Evolutionary conservation across 1,140 invertebrate species (phyloP), one percentile per base, ranked within the genome.

Genomic region (Leptinotarsa lineolata): DNA sequence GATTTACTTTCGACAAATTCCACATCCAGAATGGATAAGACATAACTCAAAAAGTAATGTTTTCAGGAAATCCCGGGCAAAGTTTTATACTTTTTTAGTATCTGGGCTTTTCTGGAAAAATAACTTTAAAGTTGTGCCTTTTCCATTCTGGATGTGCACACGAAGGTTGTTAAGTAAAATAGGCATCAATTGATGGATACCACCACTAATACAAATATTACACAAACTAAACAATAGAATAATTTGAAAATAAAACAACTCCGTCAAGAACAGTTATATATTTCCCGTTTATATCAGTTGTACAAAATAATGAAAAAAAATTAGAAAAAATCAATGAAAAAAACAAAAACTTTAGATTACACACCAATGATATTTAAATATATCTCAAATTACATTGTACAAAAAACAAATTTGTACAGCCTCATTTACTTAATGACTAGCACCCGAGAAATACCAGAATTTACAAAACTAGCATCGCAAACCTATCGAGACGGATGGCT

Each of bases 381-480:
- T 21, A 18, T 59, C 16, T 22, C 63, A 54, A 67, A 67, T 59
- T 46, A 39, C 13, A 44, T 5, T 21, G 18, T 64, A 60, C 48
- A 54, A 16, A 67, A 67, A 45, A 69, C 30, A 24, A 74, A 66
- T 44, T 59, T 16, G 24, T 54, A 65, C 68, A 30, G 30, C 48
- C 48, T 20, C 24, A 74, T 16, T 70, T 68, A 67, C 68, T 39
- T 39, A 39, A 78, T 78, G 75, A 78, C 73, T 77, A 77, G 75
- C 63, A 80, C 74, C 75, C 74, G 67, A 72, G 73, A 73, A 77
- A 75, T 74, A 72, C 76, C 72, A 75, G 71, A 39, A 72, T 70
- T 77, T 73, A 78, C 74, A 66, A 73, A 69, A 60, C 59, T 69
- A 71, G 72, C 44, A 46, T 75, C 45, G 73, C 67, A 24, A 48